Percentiles rank a stretch among this genome's conserved stretches.
Evolutionary conservation across 2,888 invertebrate species (phyloP).

Genomic region (Pammene aurita): DNA sequence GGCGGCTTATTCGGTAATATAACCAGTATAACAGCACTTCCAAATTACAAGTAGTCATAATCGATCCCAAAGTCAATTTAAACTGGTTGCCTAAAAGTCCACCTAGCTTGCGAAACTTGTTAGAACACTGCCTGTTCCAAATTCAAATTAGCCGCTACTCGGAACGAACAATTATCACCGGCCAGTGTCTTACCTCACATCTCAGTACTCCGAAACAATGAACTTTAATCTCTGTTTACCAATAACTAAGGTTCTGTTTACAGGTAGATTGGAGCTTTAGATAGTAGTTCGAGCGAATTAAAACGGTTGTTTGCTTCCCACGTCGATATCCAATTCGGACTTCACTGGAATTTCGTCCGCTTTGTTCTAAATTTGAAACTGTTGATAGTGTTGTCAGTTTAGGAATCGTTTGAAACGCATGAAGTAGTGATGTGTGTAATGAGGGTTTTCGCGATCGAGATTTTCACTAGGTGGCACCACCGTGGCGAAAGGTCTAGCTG

Average conservation of each 20-base stretch:
- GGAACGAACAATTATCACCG: conserved; percentile 40
- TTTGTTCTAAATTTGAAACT: conserved; percentile 40
- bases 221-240: background rate
- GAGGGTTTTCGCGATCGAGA: no score
- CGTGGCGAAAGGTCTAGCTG: no score
- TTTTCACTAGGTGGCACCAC: no score
- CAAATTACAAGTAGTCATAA: background rate
- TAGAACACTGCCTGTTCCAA: conserved; percentile 13
- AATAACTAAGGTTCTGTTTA: background rate
- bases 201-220: background rate
- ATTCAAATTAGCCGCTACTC: conserved; percentile 40
- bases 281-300: conserved; percentile 6
- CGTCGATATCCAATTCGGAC: conserved; percentile 40
- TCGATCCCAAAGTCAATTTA: background rate
- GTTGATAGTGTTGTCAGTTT: conserved; percentile 36
- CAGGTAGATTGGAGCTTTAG: background rate
- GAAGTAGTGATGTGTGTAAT: background rate
- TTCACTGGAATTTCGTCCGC: conserved; percentile 37
- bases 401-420: conserved; percentile 1
- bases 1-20: background rate
- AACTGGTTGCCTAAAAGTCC: background rate
- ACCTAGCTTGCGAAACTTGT: background rate
- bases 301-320: conserved; percentile 33
- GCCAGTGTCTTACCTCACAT: conserved; percentile 38
- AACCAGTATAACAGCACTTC: background rate